These are phyloP conservation scores for Stomorhina lunata DNA, from an alignment of 2,888 invertebrate species.

Conservation along the genomic window DNA sequence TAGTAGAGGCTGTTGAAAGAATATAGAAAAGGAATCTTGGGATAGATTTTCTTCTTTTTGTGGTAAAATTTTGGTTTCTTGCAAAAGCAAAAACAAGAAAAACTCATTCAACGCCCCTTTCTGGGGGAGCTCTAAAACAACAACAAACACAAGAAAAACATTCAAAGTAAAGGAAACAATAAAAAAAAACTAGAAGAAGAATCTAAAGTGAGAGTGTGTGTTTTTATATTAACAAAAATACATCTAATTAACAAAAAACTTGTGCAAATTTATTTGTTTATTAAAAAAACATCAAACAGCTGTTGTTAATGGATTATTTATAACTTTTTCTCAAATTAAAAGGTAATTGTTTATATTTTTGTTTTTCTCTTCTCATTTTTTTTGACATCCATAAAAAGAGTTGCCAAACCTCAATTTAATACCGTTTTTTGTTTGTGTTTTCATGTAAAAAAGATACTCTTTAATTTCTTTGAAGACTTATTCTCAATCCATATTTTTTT, in stretches of 20 bases:
- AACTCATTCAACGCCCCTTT: constrained; percentile 54
- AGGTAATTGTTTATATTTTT: constrained; percentile 40
- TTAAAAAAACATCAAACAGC: background rate
- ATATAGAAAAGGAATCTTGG: constrained; percentile 28
- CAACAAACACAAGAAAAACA: constrained; percentile 11
- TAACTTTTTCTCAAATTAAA: background rate
- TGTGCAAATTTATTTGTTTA: constrained; percentile 10
- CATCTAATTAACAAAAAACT: constrained; percentile 1
- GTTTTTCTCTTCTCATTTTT: background rate
- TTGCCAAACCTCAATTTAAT: constrained; percentile 36
- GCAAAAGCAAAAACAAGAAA: background rate
- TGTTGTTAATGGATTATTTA: constrained; percentile 41
- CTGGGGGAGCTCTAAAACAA: constrained; percentile 48
- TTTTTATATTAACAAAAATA: constrained; percentile 8
- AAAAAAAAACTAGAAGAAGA: constrained; percentile 7
- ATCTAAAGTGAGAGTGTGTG: constrained; percentile 28
- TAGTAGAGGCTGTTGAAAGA: background rate
- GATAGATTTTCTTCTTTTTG: constrained; percentile 33
- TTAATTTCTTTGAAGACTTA: background rate
- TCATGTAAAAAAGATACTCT: background rate
- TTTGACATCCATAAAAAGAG: constrained; percentile 36
- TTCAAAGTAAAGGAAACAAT: background rate
- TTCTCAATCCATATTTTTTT: background rate
- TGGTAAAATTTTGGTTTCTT: constrained; percentile 14
- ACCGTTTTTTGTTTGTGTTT: background rate